Percentiles rank a stretch among this genome's conserved stretches.
These are phyloP conservation scores for Neopipo cinnamomea DNA, from an alignment of 2,113 vertebrate species.

Conservation along the genomic window DNA sequence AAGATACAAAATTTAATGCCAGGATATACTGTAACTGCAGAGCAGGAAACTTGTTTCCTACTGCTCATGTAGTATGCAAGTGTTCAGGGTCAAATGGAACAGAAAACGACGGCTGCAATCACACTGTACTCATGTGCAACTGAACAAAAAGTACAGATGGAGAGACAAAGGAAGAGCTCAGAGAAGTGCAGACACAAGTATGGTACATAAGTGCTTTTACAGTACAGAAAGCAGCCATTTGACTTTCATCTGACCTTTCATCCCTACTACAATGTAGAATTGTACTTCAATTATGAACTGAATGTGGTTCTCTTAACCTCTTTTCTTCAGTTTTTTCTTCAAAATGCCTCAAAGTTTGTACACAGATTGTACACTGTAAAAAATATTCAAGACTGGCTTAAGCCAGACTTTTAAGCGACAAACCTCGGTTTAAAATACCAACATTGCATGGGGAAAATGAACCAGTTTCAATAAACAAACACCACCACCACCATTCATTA, in stretches of 20 bases:
- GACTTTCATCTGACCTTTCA: not conserved
- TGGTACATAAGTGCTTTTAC: not conserved
- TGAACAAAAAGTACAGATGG: not conserved
- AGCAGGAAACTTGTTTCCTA: not conserved
- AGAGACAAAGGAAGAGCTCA: not conserved
- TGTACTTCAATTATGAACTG: not conserved
- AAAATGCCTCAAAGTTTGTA: not conserved
- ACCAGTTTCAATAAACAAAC: not conserved
- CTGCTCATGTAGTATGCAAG: not conserved
- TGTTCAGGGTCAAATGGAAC: not conserved
- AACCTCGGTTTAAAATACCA: not conserved
- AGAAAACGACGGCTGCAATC: not conserved
- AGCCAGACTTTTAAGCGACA: not conserved
- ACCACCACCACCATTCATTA: not conserved
- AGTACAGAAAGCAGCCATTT: not conserved
- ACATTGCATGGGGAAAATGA: not conserved
- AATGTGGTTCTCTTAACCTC: not conserved
- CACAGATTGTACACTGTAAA: not conserved
- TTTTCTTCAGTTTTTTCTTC: not conserved
- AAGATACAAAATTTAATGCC: not conserved
- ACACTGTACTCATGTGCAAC: not conserved
- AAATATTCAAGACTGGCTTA: not conserved
- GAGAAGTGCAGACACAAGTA: not conserved
- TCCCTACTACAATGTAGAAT: not conserved
- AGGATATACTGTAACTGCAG: not conserved